Conservation (phyloP, 1,140 invertebrate genomes). For the Psilanteris sp. region DNA sequence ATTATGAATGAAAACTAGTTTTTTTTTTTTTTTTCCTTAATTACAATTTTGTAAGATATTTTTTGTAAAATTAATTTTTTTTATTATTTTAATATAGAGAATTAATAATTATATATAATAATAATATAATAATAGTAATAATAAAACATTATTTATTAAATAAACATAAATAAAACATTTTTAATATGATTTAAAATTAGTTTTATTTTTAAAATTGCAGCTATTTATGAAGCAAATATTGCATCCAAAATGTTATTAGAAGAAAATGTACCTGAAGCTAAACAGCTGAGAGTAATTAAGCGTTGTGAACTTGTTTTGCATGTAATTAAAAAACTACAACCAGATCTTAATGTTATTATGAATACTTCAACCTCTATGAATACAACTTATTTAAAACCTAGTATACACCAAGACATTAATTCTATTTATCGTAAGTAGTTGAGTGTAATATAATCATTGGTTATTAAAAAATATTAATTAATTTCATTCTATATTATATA, state of each 20-base stretch:
- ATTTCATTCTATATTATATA: slow-evolving; percentile 19
- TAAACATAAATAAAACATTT: too few relatives aligned
- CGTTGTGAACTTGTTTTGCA: slow-evolving; percentile 75
- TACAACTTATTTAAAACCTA: slow-evolving; percentile 58
- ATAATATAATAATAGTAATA: too few relatives aligned
- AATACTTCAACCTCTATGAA: slow-evolving; percentile 70
- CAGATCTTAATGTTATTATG: slow-evolving; percentile 70
- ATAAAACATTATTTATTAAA: too few relatives aligned
- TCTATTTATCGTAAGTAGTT: too few relatives aligned
- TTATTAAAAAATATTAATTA: too few relatives aligned
- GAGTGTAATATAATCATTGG: too few relatives aligned
- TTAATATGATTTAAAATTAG: too few relatives aligned
- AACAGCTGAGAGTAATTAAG: slow-evolving; percentile 76
- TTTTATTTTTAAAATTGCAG: slow-evolving; percentile 42
- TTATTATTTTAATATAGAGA: too few relatives aligned
- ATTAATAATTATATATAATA: too few relatives aligned
- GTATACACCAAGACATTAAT: slow-evolving; percentile 57
- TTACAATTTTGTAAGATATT: too few relatives aligned
- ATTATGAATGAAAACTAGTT: neutral
- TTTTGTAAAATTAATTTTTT: too few relatives aligned
- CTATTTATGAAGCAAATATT: slow-evolving; percentile 74
- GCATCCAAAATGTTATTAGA: slow-evolving; percentile 71
- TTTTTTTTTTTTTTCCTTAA: too few relatives aligned
- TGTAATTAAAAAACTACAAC: slow-evolving; percentile 74
- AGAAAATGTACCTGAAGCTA: slow-evolving; percentile 72